phyloP scores from a whole-genome alignment of 2,113 vertebrate genomes.

The Puntigrus tetrazona region DNA sequence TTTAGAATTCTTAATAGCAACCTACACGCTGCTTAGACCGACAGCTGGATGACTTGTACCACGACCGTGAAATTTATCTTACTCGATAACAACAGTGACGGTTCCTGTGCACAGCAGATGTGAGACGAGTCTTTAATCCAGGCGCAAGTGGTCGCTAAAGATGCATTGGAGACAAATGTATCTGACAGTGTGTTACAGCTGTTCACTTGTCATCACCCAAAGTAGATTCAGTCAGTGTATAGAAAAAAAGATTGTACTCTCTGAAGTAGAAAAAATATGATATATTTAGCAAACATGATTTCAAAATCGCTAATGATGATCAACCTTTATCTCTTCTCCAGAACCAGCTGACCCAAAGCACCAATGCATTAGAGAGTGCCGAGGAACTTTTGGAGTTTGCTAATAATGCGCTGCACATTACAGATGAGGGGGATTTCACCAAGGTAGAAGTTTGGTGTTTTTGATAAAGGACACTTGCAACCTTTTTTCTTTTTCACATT shows the following conservation, averaged over 20 bases:
- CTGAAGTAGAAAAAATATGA: background rate
- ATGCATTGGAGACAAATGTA: background rate
- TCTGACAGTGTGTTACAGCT: background rate
- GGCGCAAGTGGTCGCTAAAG: background rate
- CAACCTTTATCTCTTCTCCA: slow-evolving; percentile 53
- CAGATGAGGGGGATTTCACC: slow-evolving; percentile 82
- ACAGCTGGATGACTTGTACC: background rate
- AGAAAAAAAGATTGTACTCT: background rate
- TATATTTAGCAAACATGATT: background rate
- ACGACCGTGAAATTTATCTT: too few species aligned
- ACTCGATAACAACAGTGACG: background rate
- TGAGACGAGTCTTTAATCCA: background rate
- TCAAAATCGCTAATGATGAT: background rate
- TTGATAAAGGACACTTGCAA: background rate
- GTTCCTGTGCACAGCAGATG: background rate
- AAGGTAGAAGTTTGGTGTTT: slow-evolving; percentile 74
- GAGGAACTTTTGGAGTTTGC: slow-evolving; percentile 88
- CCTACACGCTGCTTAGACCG: background rate
- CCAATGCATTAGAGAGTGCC: slow-evolving; percentile 82
- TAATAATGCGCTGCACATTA: slow-evolving; percentile 80
- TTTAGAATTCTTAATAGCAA: background rate
- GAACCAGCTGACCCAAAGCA: slow-evolving; percentile 85
- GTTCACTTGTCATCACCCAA: background rate
- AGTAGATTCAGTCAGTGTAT: background rate
- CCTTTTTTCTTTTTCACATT: too few species aligned